phyloP scores from a whole-genome alignment of 2,797 vertebrate genomes.

The Ispidina picta region DNA sequence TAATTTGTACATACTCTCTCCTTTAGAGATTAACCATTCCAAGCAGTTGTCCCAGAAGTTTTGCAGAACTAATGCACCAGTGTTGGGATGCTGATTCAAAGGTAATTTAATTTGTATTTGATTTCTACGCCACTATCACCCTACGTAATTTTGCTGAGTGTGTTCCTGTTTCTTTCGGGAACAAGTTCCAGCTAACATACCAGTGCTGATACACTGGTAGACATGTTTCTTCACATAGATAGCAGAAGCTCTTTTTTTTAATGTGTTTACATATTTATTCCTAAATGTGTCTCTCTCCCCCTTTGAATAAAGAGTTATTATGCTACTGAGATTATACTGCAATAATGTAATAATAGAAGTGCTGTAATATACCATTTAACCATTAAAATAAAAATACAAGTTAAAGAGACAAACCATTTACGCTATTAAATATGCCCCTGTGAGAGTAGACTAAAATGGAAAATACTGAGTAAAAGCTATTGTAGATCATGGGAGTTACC shows the following conservation, averaged over 20 bases:
- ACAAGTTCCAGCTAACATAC: background rate
- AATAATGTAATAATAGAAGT: background rate
- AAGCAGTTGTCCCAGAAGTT: conserved; percentile 92
- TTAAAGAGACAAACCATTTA: background rate
- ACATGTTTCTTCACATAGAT: background rate
- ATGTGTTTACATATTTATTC: background rate
- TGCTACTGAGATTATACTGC: background rate
- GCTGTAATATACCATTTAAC: background rate
- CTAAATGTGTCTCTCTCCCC: background rate
- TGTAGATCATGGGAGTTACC: background rate
- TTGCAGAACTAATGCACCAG: conserved; percentile 91
- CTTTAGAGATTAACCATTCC: conserved; percentile 95
- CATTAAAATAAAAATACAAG: background rate
- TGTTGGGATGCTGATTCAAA: conserved; percentile 93
- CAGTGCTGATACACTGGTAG: background rate
- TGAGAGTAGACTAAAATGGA: background rate
- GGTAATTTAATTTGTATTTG: conserved; percentile 76
- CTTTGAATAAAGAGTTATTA: background rate
- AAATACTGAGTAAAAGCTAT: background rate
- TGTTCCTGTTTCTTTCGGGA: background rate
- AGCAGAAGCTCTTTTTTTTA: background rate
- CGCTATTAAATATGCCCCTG: background rate
- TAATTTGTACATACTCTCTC: background rate
- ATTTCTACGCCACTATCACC: background rate
- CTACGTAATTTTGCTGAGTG: background rate